Evolutionary conservation across 2,888 invertebrate species (phyloP), one percentile per base, ranked within the genome.

Genomic region (Leptinotarsa haldemani): DNA sequence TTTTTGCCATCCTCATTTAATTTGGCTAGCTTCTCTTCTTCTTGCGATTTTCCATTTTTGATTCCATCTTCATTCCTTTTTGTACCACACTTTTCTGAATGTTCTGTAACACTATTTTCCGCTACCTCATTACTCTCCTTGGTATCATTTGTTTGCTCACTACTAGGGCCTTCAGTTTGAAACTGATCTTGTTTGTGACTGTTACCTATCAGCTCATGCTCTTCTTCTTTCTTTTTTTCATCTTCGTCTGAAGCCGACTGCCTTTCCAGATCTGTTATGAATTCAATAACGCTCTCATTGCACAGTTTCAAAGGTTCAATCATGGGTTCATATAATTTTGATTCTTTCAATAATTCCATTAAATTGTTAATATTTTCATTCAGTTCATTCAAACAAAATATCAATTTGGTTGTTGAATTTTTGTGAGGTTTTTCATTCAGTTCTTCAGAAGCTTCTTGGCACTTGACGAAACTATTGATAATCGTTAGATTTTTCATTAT

Each of bases 1-100:
- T 22, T 74, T 61, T 22, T 71, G 70, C n/a, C 53, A 70, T 66
- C 67, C 22, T 61, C 70, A 48, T 73, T 68, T 69, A 69, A 79
- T 75, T 78, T 75, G 30, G 63, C 69, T 66, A 76, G 74, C 68
- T 71, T 25, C 47, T 70, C 70, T 52, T 50, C 30, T 63, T 70
- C 61, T 70, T 73, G 58, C 64, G 48, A 40, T 76, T 72, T 71
- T 18, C 71, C 65, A 12, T 56, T 56, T 58, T 66, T 64, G 30
- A 50, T 30, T 52, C 64, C 63, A 58, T 61, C 30, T 40, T 65
- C 70, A 52, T 40, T 40, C 2, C 40, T 40, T 9, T 40, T 9
- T 2, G 9, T 40, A 40, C 40, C 5, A 40, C 12, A 40, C 40
- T 40, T 9, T 9, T 40, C 40, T 40, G 40, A 5, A 9, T 12